Evolutionary conservation across 2,113 vertebrate species (phyloP), one percentile per base, ranked within the genome.

Genomic region (Gasterosteus nipponicus): DNA sequence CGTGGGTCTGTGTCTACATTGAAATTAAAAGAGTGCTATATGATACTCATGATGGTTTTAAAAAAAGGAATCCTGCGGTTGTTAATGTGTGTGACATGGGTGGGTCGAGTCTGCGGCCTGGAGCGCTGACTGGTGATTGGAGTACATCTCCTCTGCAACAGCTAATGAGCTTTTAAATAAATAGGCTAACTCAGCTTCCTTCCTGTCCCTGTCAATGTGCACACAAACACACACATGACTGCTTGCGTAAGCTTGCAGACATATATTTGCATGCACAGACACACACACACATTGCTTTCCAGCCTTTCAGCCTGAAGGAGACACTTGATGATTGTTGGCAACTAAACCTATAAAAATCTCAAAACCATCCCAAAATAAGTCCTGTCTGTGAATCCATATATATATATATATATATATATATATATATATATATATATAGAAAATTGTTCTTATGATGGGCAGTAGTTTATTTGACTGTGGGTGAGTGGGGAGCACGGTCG

Each of bases 101-200:
- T 42, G 44, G 22, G 46, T 39, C 26, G 69, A 61, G 64, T 42
- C 26, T 70, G 63, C 47, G 49, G 73, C 77, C 73, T 33, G 38
- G 4, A 75, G 69, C 12, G 3, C 56, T 63, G 68, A 64, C 68
- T 42, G 22, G 65, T 75, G 51, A 78, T 83, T 80, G 84, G 42
- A 75, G 77, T 29, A 46, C 74, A 68, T 69, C 73, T 85, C 44
- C 18, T 77, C 80, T 75, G 77, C 31, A 72, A 51, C 77, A 60
- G 66, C 74, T 80, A 77, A 87, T 62, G 49, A 80, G 83, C 81
- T 84, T 87, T 87, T 84, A 77, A 86, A 78, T 16, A 64, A 80
- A 88, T 29, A 65, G 65, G 46, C 71, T 65, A 73, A 76, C 87
- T 68, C 60, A 54, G 76, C 58, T 69, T 84, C 68, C 67, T 73